A percentile compares a stretch with the other conserved stretches of the same genome.
Evolutionary conservation across 2,113 vertebrate species (phyloP).

Genomic region (Ictalurus furcatus): DNA sequence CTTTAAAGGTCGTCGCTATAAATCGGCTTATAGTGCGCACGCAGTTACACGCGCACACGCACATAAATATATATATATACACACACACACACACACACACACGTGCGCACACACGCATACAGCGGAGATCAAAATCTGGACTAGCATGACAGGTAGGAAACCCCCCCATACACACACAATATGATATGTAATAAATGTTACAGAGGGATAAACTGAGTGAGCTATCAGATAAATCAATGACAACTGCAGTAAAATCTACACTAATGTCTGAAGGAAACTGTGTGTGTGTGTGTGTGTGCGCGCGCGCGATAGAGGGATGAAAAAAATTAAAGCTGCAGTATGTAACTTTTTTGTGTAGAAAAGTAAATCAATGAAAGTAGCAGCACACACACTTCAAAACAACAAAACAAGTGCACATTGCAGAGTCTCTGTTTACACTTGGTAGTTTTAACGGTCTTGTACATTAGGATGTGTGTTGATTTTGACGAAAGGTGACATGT

Average conservation of each 20-base stretch:
- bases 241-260: neutral
- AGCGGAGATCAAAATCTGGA: neutral
- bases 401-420: too few species aligned
- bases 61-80: too few species aligned
- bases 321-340: conserved; percentile 5
- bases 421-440: too few species aligned
- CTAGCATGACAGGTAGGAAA: conserved; percentile 23
- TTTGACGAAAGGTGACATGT: too few species aligned
- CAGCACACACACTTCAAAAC: too few species aligned
- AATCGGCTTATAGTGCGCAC: conserved; percentile 10
- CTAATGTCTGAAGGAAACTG: neutral
- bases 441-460: too few species aligned
- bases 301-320: neutral
- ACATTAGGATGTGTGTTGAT: too few species aligned
- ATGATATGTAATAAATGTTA: neutral
- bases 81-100: too few species aligned
- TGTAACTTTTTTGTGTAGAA: neutral
- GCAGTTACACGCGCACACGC: neutral
- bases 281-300: neutral
- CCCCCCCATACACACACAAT: neutral
- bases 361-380: neutral
- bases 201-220: neutral
- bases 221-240: neutral
- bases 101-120: neutral
- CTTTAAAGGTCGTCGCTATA: neutral